Base-by-base conservation (phyloP, 2,888 invertebrate species). In the Idaea biselata region DNA sequence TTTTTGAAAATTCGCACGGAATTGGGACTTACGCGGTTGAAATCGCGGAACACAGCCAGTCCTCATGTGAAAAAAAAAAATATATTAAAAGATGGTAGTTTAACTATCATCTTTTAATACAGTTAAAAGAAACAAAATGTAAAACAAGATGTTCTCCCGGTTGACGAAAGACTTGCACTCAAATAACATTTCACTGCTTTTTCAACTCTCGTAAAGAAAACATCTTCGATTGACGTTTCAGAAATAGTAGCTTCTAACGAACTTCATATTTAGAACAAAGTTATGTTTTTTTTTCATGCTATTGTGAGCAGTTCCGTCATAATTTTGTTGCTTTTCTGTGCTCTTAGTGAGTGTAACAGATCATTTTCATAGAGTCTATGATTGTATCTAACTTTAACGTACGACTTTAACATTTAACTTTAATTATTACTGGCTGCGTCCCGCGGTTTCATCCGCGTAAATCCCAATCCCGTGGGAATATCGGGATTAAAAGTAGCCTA, bases 151-250 rank as follows among this genome's bases (percentile, higher is more conserved):
- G 14, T 44, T 44, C 44, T 44, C 44, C 44, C 2, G 44, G 14
- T 14, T 65, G 69, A 68, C 65, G 72, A 74, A 72, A 72, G 71
- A 75, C 69, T 73, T 73, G 63, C 63, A 66, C 60, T 70, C 74
- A 69, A 77, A 77, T 76, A 76, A 68, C 62, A 63, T 62, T 68
- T 62, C 74, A 79, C 76, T 71, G 73, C 74, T 78, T 80, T 75
- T 67, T 75, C 72, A 67, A 64, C 71, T 79, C 78, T 73, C 76
- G 78, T 73, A 74, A 76, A 76, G 78, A 83, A 75, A 79, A 79
- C 83, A 78, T 78, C 70, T 72, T 75, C 81, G 86, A 87, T 82
- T 89, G 89, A 89, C 85, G 81, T 69, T 71, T 84, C 84, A 59
- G 68, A 88, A 91, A 91, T 90, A 91, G 86, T 82, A 72, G 71